Base-by-base conservation (phyloP, 1,140 invertebrate species). In the Nephotettix cincticeps region DNA sequence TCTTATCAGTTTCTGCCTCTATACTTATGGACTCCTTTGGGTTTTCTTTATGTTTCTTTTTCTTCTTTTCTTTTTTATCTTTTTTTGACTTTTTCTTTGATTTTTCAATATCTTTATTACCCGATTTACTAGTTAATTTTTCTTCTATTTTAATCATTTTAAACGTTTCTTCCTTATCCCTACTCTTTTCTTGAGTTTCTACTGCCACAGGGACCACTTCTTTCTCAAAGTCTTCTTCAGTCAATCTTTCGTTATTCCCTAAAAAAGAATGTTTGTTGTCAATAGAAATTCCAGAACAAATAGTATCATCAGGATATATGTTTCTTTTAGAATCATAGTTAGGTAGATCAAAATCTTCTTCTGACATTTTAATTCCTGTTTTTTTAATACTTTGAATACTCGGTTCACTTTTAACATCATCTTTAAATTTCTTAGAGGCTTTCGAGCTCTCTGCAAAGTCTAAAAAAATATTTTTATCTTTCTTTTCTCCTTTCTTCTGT, bases 61-160 rank as follows among this genome's bases (percentile, higher is more conserved):
- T 68, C 30, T 68, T 68, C 47, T 68, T 68, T 3, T 68, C 43
- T 54, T 68, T 51, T 45, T 67, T 67, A 1, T 67, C 32, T 67
- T 27, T 43, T 45, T 67, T 67, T 6, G 64, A 45, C 14, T 45
- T 40, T 11, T 43, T 67, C n/a, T 43, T 43, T 19, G 30, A 40
- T 45, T 43, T 23, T 13, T 9, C 27, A 67, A 17, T 6, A 25
- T 65, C 63, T 19, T 40, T 25, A n/a, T n/a, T n/a, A 21, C 14
- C 4, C 28, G 23, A n/a, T n/a, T n/a, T 11, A 25, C 54, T 25
- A 13, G 4, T 21, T 58, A 21, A 25, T 58, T 13, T 28, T 19
- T 4, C 54, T 25, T 11, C 14, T 6, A 6, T 14, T 6, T 36
- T 36, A 36, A 36, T 36, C 14, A 4, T 36, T 36, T 6, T 36